Conservation (phyloP, 2,113 vertebrate genomes). For the Cinclus mexicanus region DNA sequence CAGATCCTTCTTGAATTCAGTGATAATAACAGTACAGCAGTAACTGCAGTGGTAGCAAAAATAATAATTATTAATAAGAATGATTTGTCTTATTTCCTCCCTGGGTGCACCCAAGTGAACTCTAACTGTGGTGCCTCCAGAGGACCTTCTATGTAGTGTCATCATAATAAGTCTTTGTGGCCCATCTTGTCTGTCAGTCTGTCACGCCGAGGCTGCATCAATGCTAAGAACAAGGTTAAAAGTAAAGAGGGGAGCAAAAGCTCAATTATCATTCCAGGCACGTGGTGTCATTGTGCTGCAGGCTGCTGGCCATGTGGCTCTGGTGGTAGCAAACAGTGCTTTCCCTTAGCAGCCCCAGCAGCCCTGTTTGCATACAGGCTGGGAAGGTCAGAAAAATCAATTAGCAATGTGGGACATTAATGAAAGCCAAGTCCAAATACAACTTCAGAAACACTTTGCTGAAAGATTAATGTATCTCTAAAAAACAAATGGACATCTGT, state of each 20-base stretch:
- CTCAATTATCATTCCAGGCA: conserved; percentile 56
- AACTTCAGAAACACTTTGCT: conserved; percentile 35
- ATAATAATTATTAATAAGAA: neutral
- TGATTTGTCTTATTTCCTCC: neutral
- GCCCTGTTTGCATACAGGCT: neutral
- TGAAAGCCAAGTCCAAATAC: neutral
- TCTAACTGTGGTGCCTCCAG: neutral
- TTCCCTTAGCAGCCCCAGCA: neutral
- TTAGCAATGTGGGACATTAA: conserved; percentile 16
- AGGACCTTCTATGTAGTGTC: neutral
- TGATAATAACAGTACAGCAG: neutral
- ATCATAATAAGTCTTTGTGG: neutral
- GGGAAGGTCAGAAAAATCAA: conserved; percentile 63
- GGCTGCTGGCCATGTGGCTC: conserved; percentile 22
- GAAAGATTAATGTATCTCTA: neutral
- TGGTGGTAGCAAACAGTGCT: conserved; percentile 13
- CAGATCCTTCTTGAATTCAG: neutral
- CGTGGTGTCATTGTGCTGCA: conserved; percentile 29
- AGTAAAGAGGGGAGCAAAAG: conserved; percentile 6
- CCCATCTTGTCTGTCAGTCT: neutral
- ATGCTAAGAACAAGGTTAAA: conserved; percentile 23
- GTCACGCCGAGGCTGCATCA: neutral
- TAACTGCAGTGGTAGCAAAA: neutral
- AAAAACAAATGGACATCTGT: neutral
- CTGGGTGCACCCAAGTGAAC: neutral